Evolutionary conservation across 2,113 vertebrate genomes (phyloP).

Genomic region (Proteles cristata): DNA sequence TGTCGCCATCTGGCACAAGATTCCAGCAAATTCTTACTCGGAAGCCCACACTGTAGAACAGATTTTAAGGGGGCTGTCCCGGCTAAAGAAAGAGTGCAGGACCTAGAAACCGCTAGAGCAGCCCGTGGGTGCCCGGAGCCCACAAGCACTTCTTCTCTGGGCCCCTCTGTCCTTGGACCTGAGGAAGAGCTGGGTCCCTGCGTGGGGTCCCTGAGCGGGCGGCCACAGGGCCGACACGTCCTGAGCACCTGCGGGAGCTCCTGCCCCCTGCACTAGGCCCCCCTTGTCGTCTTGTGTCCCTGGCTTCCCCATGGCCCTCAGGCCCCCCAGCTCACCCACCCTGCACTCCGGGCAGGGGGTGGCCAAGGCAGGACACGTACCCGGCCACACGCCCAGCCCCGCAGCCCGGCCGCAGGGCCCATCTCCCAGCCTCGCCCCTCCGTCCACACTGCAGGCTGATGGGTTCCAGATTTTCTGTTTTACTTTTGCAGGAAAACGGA

Average conservation of each 20-base stretch:
- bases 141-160: not conserved
- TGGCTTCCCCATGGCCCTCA: accelerated
- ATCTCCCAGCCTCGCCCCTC: not conserved
- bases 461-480: constrained; percentile 38
- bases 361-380: not conserved
- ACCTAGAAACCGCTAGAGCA: not conserved
- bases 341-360: no score
- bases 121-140: not conserved
- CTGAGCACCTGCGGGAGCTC: accelerated
- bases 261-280: accelerated
- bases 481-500: not conserved
- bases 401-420: accelerated
- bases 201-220: not conserved
- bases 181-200: not conserved
- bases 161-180: accelerated
- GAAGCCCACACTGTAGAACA: not conserved
- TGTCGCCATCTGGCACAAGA: not conserved
- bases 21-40: not conserved
- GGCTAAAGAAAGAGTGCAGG: no score
- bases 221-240: accelerated
- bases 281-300: accelerated
- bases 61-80: not conserved
- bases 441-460: not conserved
- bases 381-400: not conserved
- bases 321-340: not conserved